Percentiles rank a stretch among this genome's conserved stretches.
These are phyloP conservation scores for Characodon lateralis DNA, from an alignment of 2,797 vertebrate species.

Conservation along the genomic window DNA sequence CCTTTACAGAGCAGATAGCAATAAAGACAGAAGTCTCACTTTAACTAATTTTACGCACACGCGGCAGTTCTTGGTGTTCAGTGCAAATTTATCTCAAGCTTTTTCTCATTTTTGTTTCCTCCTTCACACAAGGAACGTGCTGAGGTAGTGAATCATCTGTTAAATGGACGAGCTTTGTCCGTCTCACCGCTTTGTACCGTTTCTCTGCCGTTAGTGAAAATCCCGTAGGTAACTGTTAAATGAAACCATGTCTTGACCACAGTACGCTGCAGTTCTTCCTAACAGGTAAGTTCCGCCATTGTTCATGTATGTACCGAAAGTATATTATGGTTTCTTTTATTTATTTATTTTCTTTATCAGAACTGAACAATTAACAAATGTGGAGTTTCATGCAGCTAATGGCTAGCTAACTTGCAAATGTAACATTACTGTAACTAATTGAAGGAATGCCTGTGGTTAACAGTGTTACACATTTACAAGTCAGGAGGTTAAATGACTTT, in stretches of 20 bases:
- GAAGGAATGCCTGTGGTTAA: not conserved
- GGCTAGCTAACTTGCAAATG: slow-evolving; percentile 22
- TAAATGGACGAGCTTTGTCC: slow-evolving; percentile 29
- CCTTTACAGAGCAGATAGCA: not conserved
- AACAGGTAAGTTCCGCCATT: slow-evolving; percentile 47
- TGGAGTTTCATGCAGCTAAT: slow-evolving; percentile 15
- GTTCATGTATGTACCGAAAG: not conserved
- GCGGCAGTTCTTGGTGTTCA: not conserved
- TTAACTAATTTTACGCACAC: accelerated
- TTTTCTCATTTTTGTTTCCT: not conserved
- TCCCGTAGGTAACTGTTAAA: not conserved
- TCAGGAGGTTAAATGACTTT: not conserved
- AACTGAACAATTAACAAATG: too few species aligned
- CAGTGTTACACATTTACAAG: too few species aligned
- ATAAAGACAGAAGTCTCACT: slow-evolving; percentile 28
- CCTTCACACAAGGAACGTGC: not conserved
- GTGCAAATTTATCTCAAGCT: not conserved
- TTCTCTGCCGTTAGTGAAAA: slow-evolving; percentile 4
- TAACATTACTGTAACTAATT: not conserved
- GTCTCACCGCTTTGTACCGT: not conserved
- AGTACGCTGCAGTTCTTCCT: slow-evolving; percentile 38
- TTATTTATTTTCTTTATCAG: not conserved
- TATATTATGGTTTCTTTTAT: not conserved
- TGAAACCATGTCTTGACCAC: slow-evolving; percentile 56
- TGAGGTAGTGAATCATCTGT: not conserved